Percentiles rank a stretch among this genome's conserved stretches.
Conservation (phyloP, 2,113 vertebrate species). For the Lepus americanus region DNA sequence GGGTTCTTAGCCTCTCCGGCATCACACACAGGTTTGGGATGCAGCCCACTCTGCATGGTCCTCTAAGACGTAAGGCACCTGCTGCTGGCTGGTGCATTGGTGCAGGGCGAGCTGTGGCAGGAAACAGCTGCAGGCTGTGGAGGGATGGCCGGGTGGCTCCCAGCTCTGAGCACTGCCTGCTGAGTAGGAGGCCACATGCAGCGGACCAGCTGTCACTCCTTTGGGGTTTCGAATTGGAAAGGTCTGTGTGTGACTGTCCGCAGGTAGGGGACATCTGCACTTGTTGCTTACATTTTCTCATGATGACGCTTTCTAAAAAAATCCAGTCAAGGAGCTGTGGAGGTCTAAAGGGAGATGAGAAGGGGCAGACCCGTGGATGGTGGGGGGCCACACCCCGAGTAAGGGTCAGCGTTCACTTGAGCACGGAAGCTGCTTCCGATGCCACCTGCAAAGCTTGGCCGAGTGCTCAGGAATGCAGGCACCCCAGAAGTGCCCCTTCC, state of each 20-base stretch:
- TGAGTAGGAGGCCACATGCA: background rate
- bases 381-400: background rate
- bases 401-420: background rate
- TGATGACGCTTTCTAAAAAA: background rate
- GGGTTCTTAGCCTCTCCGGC: too few relatives aligned
- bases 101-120: background rate
- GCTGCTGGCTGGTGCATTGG: background rate
- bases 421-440: background rate
- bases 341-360: background rate
- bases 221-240: background rate
- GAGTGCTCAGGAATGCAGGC: background rate
- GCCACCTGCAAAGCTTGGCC: background rate
- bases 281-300: background rate
- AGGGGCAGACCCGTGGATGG: background rate
- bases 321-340: background rate
- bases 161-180: background rate
- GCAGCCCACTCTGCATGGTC: too few relatives aligned
- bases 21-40: background rate
- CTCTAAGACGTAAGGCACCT: background rate
- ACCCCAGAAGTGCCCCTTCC: rapidly evolving
- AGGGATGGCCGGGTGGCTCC: background rate
- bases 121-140: background rate
- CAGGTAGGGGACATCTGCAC: background rate
- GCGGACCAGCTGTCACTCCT: background rate
- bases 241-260: background rate